These are phyloP conservation scores for Cactoblastis cactorum DNA, from an alignment of 2,888 invertebrate species.

Conservation along the genomic window DNA sequence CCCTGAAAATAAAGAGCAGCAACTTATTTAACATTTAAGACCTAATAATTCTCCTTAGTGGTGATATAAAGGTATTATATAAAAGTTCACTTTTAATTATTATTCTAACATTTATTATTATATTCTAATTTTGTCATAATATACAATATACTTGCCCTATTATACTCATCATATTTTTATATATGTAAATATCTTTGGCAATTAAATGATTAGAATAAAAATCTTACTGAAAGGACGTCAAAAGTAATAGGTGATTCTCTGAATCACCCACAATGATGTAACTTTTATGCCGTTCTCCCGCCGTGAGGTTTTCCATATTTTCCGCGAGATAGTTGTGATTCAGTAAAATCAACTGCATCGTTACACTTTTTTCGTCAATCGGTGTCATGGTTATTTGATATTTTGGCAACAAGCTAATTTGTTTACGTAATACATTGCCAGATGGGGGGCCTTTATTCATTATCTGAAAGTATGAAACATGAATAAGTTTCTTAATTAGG, in stretches of 20 bases:
- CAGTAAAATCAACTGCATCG: constrained; percentile 50
- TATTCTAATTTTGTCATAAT: no score
- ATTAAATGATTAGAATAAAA: no score
- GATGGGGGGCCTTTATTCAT: constrained; percentile 86
- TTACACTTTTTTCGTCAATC: constrained; percentile 45
- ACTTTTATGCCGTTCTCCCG: constrained; percentile 73
- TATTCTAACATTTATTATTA: no score
- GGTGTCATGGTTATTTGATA: constrained; percentile 73
- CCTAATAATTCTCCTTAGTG: no score
- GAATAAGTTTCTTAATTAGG: no score
- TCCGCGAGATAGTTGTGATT: constrained; percentile 67
- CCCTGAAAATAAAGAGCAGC: no score
- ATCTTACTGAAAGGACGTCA: constrained; percentile 77
- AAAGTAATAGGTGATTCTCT: constrained; percentile 79
- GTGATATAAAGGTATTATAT: no score
- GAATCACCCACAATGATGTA: constrained; percentile 83
- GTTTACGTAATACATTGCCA: constrained; percentile 83
- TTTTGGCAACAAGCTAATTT: constrained; percentile 81
- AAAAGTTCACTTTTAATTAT: no score
- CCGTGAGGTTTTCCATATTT: constrained; percentile 61
- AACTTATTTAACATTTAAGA: no score
- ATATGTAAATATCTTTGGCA: no score
- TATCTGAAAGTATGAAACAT: constrained; percentile 80
- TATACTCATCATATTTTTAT: no score
- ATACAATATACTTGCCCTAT: no score